These are phyloP conservation scores for Rhinoraja longicauda DNA, from an alignment of 2,797 vertebrate species.

Conservation along the genomic window DNA sequence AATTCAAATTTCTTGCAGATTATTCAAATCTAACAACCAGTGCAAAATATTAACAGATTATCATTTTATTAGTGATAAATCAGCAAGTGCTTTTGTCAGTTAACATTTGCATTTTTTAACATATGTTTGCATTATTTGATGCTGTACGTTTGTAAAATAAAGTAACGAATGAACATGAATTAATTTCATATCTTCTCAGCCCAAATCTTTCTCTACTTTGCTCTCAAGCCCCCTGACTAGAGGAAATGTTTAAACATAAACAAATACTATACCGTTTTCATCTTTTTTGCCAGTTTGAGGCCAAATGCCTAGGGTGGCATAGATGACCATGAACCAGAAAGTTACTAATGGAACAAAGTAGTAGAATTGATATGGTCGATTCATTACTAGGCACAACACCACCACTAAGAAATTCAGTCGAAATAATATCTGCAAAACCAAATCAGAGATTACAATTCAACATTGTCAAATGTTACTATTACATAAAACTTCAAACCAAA, in stretches of 20 bases:
- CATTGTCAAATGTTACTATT: not conserved
- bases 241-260: conserved; percentile 41
- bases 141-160: not conserved
- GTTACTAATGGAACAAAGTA: conserved; percentile 96
- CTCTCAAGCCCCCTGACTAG: not conserved
- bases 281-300: conserved; percentile 91
- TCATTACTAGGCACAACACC: conserved; percentile 92
- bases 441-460: not conserved
- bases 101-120: not conserved
- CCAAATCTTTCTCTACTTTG: not conserved
- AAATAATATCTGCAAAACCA: conserved; percentile 78
- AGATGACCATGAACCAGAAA: conserved; percentile 94
- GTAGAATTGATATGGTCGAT: conserved; percentile 94
- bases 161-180: not conserved
- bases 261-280: conserved; percentile 70
- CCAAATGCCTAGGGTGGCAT: conserved; percentile 82
- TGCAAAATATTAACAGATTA: not conserved
- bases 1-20: not conserved
- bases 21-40: not conserved
- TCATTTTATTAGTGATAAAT: not conserved
- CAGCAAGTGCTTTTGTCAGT: not conserved
- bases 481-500: not conserved
- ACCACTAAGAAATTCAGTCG: conserved; percentile 94
- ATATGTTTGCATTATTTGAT: not conserved
- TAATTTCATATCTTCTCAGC: not conserved